A percentile compares a stretch with the other conserved stretches of the same genome.
phyloP scores from a whole-genome alignment of 2,113 vertebrate genomes.

The Boleophthalmus pectinirostris region DNA sequence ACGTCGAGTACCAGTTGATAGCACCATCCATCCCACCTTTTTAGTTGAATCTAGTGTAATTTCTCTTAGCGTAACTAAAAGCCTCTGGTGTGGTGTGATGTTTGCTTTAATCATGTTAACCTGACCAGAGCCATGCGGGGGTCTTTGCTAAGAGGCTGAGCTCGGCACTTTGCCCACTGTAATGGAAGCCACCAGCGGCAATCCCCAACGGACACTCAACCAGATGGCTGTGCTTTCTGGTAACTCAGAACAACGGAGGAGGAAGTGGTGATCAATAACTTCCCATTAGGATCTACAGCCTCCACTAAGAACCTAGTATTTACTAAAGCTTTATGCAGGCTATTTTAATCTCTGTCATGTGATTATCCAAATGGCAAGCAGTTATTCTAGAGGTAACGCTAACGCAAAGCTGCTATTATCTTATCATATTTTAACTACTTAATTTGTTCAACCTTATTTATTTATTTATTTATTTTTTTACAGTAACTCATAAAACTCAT shows the following conservation, averaged over 20 bases:
- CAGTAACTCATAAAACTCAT: constrained; percentile 21
- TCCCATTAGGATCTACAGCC: constrained; percentile 67
- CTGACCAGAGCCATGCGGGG: constrained; percentile 8
- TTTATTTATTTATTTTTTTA: background rate
- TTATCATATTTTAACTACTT: background rate
- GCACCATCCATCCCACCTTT: background rate
- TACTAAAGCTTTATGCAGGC: constrained; percentile 27
- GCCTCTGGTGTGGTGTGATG: constrained; percentile 10
- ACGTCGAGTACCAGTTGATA: background rate
- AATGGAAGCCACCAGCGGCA: constrained; percentile 55
- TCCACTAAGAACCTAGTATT: constrained; percentile 36
- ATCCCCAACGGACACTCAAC: constrained; percentile 63
- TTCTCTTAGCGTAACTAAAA: constrained; percentile 30
- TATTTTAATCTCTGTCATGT: constrained; percentile 10
- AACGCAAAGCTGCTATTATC: background rate
- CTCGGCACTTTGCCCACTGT: constrained; percentile 49
- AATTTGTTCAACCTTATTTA: background rate
- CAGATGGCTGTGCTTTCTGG: constrained; percentile 70
- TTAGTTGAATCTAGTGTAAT: background rate
- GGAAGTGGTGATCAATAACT: constrained; percentile 74
- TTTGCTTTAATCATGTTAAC: constrained; percentile 31
- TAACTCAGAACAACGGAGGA: constrained; percentile 54
- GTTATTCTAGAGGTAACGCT: background rate
- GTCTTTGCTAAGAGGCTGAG: constrained; percentile 35
- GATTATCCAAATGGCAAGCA: background rate